A percentile compares a stretch with the other conserved stretches of the same genome.
phyloP scores from a whole-genome alignment of 1,140 invertebrate species.

The Brachionus rotundiformis region DNA sequence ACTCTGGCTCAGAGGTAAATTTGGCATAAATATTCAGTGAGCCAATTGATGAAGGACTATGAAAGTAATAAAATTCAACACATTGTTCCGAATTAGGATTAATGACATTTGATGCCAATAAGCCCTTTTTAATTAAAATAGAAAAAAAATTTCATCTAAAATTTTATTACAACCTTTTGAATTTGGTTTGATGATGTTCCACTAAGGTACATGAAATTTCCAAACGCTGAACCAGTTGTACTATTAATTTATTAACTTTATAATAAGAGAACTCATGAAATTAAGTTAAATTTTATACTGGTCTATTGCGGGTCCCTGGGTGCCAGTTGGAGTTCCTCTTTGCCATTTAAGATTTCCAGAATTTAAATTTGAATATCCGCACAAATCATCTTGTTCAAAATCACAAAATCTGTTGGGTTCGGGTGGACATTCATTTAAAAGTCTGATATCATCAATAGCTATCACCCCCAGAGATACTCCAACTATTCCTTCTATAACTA shows the following conservation, averaged over 20 bases:
- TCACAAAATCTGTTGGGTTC: conserved; percentile 24
- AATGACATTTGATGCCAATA: not conserved
- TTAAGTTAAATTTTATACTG: too few relatives aligned
- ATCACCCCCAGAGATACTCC: conserved; percentile 50
- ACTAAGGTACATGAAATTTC: conserved; percentile 23
- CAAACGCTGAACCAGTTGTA: conserved; percentile 4
- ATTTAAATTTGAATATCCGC: conserved; percentile 1
- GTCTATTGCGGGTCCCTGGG: not conserved
- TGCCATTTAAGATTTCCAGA: conserved; percentile 7
- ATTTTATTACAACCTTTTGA: too few relatives aligned
- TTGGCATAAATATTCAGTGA: conserved; percentile 30
- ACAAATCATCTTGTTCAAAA: conserved; percentile 34
- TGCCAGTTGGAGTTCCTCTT: not conserved
- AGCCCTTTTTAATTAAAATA: not conserved
- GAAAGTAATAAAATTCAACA: conserved; percentile 51
- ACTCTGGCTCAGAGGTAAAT: not conserved
- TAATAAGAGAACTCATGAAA: not conserved
- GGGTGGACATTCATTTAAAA: conserved; percentile 19
- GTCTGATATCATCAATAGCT: conserved; percentile 40
- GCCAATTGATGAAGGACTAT: not conserved
- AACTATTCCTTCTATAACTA: conserved; percentile 54
- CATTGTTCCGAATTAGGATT: conserved; percentile 49
- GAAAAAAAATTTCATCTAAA: too few relatives aligned
- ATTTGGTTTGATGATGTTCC: conserved; percentile 35
- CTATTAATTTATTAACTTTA: too few relatives aligned